Conservation (phyloP, 2,797 vertebrate species). For the Glyptemys insculpta region DNA sequence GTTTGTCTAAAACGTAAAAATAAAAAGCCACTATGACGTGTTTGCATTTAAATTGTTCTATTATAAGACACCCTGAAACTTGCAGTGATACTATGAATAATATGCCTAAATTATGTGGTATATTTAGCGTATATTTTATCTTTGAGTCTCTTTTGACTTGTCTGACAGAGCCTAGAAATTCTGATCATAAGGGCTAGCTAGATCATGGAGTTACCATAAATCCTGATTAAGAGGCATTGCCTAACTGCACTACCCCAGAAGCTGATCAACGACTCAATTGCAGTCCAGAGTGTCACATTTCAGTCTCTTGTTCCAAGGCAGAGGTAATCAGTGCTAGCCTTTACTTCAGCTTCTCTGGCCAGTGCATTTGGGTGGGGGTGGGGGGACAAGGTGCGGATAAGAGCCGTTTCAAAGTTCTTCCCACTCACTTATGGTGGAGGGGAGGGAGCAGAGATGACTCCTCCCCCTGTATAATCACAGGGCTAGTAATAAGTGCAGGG, state of each 20-base stretch:
- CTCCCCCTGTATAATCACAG: background rate
- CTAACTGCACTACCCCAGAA: background rate
- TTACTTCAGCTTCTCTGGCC: background rate
- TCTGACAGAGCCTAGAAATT: background rate
- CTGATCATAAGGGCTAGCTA: background rate
- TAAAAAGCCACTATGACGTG: background rate
- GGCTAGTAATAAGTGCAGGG: no score
- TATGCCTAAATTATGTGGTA: background rate
- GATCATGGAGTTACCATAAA: background rate
- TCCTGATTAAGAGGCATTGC: background rate
- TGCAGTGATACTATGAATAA: background rate
- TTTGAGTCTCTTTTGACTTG: background rate
- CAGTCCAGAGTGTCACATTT: background rate
- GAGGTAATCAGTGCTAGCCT: background rate
- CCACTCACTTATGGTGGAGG: background rate
- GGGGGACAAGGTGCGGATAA: accelerated
- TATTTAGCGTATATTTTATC: background rate
- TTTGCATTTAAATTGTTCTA: background rate
- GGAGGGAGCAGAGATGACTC: background rate
- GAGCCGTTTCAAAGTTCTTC: background rate
- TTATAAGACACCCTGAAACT: background rate
- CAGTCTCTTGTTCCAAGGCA: background rate
- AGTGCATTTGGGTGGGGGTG: accelerated
- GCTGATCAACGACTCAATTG: background rate
- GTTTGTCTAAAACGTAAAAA: background rate